phyloP scores from a whole-genome alignment of 2,797 vertebrate species.

The Syngnathus rostellatus region DNA sequence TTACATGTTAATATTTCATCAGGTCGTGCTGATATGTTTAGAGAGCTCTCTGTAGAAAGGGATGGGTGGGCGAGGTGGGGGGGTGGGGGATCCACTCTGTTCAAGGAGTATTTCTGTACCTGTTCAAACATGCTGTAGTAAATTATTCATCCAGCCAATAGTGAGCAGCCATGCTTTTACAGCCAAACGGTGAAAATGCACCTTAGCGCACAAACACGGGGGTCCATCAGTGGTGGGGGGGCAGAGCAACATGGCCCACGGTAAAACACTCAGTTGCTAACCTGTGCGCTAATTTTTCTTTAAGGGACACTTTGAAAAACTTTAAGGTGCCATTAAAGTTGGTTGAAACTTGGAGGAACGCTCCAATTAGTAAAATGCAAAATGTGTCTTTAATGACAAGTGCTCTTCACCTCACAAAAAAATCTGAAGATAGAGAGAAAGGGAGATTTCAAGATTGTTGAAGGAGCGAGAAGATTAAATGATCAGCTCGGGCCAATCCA shows the following conservation, averaged over 20 bases:
- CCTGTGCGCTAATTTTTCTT: constrained; percentile 35
- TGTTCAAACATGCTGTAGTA: constrained; percentile 82
- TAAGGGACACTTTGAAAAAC: not conserved
- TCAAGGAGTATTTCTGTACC: constrained; percentile 83
- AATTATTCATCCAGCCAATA: constrained; percentile 80
- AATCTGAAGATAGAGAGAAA: constrained; percentile 50
- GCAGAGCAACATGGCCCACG: constrained; percentile 34
- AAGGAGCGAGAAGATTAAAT: constrained; percentile 53
- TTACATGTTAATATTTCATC: constrained; percentile 79
- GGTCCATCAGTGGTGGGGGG: constrained; percentile 43
- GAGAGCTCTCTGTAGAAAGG: constrained; percentile 59
- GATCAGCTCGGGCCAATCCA: constrained; percentile 57
- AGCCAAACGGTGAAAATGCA: constrained; percentile 61
- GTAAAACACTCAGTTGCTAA: constrained; percentile 48
- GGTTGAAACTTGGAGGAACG: constrained; percentile 22
- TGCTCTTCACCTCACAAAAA: constrained; percentile 67
- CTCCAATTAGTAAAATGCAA: constrained; percentile 58
- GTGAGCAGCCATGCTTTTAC: constrained; percentile 65
- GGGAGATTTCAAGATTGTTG: constrained; percentile 55
- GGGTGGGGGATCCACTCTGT: constrained; percentile 54
- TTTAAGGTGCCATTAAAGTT: not conserved
- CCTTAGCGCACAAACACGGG: constrained; percentile 51
- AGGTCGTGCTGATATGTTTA: constrained; percentile 60
- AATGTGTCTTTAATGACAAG: constrained; percentile 65
- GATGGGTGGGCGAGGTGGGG: constrained; percentile 11